Percentiles rank a stretch among this genome's conserved stretches.
These are phyloP conservation scores for Stictocephala bisonia DNA, from an alignment of 2,888 invertebrate genomes.

Conservation along the genomic window DNA sequence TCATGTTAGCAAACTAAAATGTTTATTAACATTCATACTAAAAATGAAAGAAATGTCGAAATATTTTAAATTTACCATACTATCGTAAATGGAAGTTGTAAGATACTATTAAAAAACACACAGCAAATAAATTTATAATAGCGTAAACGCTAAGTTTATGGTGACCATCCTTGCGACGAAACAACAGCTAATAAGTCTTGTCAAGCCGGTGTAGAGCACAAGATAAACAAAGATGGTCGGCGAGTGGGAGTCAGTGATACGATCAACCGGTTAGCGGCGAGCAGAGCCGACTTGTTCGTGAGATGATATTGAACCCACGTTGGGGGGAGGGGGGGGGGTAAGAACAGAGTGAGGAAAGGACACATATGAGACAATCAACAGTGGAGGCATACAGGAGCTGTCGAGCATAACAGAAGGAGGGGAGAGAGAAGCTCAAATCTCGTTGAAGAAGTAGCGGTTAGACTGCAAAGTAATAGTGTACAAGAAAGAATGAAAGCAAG, in stretches of 20 bases:
- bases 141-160: too few relatives aligned
- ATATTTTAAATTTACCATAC: too few relatives aligned
- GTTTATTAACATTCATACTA: too few relatives aligned
- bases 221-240: too few relatives aligned
- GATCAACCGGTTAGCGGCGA: conserved; percentile 18
- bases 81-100: too few relatives aligned
- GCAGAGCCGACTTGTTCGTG: not conserved
- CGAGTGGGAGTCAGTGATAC: conserved; percentile 30
- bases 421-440: conserved; percentile 48
- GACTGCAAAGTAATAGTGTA: conserved; percentile 43
- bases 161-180: too few relatives aligned
- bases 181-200: too few relatives aligned
- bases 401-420: conserved; percentile 51
- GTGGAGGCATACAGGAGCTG: conserved; percentile 51
- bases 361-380: conserved; percentile 46
- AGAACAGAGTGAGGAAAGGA: conserved; percentile 36
- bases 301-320: conserved; percentile 26
- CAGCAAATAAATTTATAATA: too few relatives aligned
- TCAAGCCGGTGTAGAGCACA: too few relatives aligned
- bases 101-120: too few relatives aligned
- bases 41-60: too few relatives aligned
- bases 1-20: too few relatives aligned
- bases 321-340: conserved; percentile 27
- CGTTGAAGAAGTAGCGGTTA: not conserved
- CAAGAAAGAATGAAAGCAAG: conserved; percentile 39